Evolutionary conservation across 64 coral and sea anemone genomes (phyloP).

Genomic region (Acropora tenuis): DNA sequence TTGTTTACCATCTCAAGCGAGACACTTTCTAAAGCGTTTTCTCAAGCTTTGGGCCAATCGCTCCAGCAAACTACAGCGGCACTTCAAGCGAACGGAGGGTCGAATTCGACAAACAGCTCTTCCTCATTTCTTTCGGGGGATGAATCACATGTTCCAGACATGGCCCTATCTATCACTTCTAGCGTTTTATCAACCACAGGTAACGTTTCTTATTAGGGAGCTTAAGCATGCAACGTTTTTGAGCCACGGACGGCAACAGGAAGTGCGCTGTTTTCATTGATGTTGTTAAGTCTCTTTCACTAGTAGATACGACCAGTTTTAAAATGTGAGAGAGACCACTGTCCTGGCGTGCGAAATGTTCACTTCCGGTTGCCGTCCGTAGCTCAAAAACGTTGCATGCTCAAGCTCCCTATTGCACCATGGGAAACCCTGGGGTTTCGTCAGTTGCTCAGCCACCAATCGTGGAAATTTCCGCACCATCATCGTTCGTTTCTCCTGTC

Average conservation of each 20-base stretch:
- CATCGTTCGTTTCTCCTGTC: neutral
- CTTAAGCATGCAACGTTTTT: no score
- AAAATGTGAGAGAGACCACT: no score
- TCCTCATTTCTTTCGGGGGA: neutral
- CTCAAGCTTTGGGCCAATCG: neutral
- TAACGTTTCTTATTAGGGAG: no score
- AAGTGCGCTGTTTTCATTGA: no score
- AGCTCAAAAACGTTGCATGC: no score
- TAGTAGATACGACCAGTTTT: no score
- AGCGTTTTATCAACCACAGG: neutral
- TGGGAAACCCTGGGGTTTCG: neutral
- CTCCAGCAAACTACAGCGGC: neutral
- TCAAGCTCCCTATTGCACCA: neutral
- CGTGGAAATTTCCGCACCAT: neutral
- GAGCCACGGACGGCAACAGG: no score
- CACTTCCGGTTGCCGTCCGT: no score
- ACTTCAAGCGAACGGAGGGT: neutral
- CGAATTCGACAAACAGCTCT: neutral
- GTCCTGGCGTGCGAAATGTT: no score
- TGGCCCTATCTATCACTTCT: neutral
- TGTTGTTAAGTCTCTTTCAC: neutral
- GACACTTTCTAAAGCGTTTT: neutral
- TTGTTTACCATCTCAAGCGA: neutral
- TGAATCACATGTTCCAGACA: neutral
- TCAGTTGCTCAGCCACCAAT: neutral